A percentile compares a stretch with the other conserved stretches of the same genome.
Conservation (phyloP, 2,888 invertebrate genomes). For the Alitta virens region DNA sequence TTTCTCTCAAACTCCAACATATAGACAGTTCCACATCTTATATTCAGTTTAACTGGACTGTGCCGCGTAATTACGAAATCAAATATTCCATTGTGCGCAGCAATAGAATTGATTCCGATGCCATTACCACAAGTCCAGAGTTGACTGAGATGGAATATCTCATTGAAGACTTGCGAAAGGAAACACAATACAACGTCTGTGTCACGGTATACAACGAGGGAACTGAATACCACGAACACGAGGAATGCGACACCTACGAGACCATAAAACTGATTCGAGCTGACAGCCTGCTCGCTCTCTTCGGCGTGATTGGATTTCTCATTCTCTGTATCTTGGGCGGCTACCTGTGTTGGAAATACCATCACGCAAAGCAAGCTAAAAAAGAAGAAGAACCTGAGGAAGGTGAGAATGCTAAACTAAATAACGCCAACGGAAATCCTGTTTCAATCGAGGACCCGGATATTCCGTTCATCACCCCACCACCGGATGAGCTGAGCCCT, state of each 20-base stretch:
- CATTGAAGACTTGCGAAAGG: constrained; percentile 9
- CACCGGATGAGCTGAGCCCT: constrained; percentile 4
- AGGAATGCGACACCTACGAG: neutral
- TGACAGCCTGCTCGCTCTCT: constrained; percentile 17
- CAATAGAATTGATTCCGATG: constrained; percentile 3
- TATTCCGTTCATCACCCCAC: constrained; percentile 25
- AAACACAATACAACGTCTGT: constrained; percentile 13
- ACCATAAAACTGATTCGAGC: constrained; percentile 17
- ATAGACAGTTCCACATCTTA: neutral
- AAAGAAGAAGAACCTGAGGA: constrained; percentile 7
- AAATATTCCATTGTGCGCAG: neutral
- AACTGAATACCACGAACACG: neutral
- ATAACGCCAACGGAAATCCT: neutral
- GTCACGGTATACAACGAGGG: neutral
- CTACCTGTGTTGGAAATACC: constrained; percentile 13
- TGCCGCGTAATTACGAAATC: neutral
- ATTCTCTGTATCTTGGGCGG: constrained; percentile 9
- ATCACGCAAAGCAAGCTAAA: neutral
- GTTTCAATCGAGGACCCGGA: constrained; percentile 16
- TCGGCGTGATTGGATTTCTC: constrained; percentile 9
- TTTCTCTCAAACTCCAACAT: neutral
- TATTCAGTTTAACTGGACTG: constrained; percentile 1
- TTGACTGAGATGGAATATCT: neutral
- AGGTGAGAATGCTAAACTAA: neutral
- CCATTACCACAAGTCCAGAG: neutral